A percentile compares a stretch with the other conserved stretches of the same genome.
These are phyloP conservation scores for Tortrix viridana DNA, from an alignment of 2,888 invertebrate genomes.

Conservation along the genomic window DNA sequence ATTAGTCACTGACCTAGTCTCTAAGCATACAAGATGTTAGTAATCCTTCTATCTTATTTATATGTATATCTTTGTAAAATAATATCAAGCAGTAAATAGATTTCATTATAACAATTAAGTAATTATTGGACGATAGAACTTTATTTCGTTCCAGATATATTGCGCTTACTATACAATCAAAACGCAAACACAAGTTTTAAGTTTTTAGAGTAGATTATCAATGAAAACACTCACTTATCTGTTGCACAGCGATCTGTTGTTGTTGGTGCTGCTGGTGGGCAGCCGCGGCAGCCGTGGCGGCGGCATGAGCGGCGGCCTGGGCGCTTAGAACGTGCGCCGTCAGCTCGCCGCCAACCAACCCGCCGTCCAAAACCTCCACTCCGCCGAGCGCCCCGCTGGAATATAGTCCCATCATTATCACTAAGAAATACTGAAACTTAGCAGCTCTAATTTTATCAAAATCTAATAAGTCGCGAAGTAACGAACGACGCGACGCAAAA, in stretches of 20 bases:
- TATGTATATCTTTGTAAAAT: no score
- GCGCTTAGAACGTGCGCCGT: constrained; percentile 75
- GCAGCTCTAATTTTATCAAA: constrained; percentile 23
- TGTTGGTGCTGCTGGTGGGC: constrained; percentile 70
- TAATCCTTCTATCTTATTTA: no score
- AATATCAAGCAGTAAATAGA: no score
- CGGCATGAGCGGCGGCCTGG: constrained; percentile 80
- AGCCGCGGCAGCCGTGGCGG: constrained; percentile 71
- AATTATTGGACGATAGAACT: no score
- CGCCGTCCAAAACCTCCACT: constrained; percentile 75
- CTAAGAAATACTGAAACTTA: constrained; percentile 44
- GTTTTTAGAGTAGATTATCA: not conserved
- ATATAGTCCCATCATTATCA: constrained; percentile 79
- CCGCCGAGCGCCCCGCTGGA: constrained; percentile 84
- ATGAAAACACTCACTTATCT: constrained; percentile 63
- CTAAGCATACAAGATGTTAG: no score
- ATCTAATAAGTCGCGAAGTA: constrained; percentile 38
- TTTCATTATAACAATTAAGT: no score
- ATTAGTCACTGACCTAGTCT: no score
- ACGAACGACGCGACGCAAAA: constrained; percentile 20
- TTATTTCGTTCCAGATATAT: no score
- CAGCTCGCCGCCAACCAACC: constrained; percentile 73
- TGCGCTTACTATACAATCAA: no score
- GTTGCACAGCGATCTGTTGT: constrained; percentile 74
- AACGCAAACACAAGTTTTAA: not conserved